Percentiles rank a stretch among this genome's conserved stretches.
Conservation (phyloP, 2,797 vertebrate genomes). For the Tiaroga cobitis region DNA sequence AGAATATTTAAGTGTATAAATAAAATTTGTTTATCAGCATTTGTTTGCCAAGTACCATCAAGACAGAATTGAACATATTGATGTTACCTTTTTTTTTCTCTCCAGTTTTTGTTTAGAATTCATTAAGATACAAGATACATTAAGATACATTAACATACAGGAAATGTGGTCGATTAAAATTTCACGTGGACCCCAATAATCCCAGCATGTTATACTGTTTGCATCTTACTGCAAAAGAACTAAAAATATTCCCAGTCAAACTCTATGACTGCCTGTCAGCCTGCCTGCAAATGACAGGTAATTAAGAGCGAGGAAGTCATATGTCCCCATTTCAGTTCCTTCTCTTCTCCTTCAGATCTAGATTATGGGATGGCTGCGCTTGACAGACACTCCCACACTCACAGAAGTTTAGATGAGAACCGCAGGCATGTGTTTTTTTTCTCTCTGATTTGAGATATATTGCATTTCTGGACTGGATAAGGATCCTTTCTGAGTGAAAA, state of each 20-base stretch:
- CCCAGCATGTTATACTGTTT: not conserved
- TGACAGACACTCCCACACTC: constrained; percentile 12
- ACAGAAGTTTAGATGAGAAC: constrained; percentile 8
- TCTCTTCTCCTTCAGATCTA: constrained; percentile 6
- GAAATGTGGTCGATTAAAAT: not conserved
- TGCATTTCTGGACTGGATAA: constrained; percentile 29
- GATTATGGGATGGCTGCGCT: constrained; percentile 28
- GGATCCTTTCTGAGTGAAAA: constrained; percentile 31
- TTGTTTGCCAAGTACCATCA: not conserved
- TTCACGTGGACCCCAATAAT: not conserved
- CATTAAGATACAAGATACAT: too few species aligned
- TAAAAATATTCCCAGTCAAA: constrained; percentile 15
- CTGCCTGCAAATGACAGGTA: constrained; percentile 29
- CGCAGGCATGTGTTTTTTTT: not conserved
- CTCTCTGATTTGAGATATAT: constrained; percentile 33
- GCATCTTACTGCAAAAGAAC: not conserved
- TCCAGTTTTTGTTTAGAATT: not conserved
- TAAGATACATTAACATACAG: too few species aligned
- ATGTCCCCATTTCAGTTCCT: constrained; percentile 32
- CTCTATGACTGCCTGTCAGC: not conserved
- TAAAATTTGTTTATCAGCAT: not conserved
- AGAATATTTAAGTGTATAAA: not conserved
- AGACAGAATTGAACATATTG: not conserved
- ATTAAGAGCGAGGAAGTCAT: constrained; percentile 29
- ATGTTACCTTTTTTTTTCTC: not conserved